phyloP scores from a whole-genome alignment of 2,888 invertebrate species.

The Drosophila tanythrix region DNA sequence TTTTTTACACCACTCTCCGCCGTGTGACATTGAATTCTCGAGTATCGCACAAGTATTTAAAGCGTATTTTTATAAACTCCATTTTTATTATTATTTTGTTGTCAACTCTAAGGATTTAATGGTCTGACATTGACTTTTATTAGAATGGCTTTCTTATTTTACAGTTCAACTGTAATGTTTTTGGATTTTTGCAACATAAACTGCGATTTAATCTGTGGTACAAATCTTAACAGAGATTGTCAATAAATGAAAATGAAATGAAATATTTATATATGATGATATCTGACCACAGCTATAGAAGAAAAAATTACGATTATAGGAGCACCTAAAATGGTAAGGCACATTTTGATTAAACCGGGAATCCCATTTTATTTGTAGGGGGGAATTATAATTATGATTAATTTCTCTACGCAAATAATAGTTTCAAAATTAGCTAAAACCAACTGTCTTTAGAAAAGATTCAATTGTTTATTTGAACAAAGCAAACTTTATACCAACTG shows the following conservation, averaged over 20 bases:
- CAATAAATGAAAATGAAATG: not conserved
- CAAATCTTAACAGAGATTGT: not conserved
- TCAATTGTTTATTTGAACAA: not conserved
- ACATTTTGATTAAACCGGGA: not conserved
- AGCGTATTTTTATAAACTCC: not conserved
- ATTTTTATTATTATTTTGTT: not conserved
- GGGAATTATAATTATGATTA: not conserved
- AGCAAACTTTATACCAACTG: not conserved
- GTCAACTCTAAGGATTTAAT: not conserved
- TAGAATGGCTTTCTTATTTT: not conserved
- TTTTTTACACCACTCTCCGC: conserved; percentile 27
- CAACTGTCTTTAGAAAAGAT: not conserved
- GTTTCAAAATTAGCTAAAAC: not conserved
- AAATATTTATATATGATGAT: not conserved
- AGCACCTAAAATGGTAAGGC: not conserved
- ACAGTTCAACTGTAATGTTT: not conserved
- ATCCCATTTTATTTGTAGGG: not conserved
- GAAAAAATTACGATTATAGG: not conserved
- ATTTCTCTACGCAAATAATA: not conserved
- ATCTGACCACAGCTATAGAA: too few relatives aligned
- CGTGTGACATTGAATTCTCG: conserved; percentile 60
- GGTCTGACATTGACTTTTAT: not conserved
- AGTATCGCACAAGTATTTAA: conserved; percentile 17
- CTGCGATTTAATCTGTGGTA: not conserved
- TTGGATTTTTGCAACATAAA: too few relatives aligned